A percentile compares a stretch with the other conserved stretches of the same genome.
Evolutionary conservation across 2,113 vertebrate species (phyloP).

Genomic region (Podocnemis expansa): DNA sequence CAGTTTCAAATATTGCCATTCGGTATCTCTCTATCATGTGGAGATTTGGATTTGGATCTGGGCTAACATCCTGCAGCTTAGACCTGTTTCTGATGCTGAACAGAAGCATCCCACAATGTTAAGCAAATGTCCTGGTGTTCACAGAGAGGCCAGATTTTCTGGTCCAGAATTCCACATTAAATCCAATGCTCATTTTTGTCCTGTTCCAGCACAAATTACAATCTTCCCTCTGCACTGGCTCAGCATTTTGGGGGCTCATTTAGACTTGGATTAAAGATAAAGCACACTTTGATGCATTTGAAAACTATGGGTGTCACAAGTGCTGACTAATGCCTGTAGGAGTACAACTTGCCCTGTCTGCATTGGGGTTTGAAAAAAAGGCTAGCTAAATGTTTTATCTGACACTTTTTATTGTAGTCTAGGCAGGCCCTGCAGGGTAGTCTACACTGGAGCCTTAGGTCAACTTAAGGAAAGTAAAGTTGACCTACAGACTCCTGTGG

Average conservation of each 20-base stretch:
- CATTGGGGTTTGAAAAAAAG: constrained; percentile 30
- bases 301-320: constrained; percentile 60
- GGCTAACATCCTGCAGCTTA: not conserved
- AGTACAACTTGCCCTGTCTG: constrained; percentile 54
- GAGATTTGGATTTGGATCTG: not conserved
- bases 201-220: not conserved
- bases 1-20: not conserved
- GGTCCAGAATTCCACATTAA: constrained; percentile 25
- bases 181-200: not conserved
- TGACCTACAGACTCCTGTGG: no score
- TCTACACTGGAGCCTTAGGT: no score
- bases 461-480: no score
- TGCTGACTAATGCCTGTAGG: constrained; percentile 60
- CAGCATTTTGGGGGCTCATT: constrained; percentile 2
- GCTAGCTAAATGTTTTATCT: constrained; percentile 44
- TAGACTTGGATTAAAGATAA: constrained; percentile 44
- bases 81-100: not conserved
- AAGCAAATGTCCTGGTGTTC: constrained; percentile 2
- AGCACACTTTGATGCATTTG: constrained; percentile 43
- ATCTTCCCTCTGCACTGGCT: not conserved
- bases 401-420: not conserved
- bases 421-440: no score
- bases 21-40: not conserved
- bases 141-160: not conserved
- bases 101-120: not conserved